Percentiles rank a stretch among this genome's conserved stretches.
Evolutionary conservation across 2,113 vertebrate species (phyloP).

Genomic region (Xenotilapia flavipinnis): DNA sequence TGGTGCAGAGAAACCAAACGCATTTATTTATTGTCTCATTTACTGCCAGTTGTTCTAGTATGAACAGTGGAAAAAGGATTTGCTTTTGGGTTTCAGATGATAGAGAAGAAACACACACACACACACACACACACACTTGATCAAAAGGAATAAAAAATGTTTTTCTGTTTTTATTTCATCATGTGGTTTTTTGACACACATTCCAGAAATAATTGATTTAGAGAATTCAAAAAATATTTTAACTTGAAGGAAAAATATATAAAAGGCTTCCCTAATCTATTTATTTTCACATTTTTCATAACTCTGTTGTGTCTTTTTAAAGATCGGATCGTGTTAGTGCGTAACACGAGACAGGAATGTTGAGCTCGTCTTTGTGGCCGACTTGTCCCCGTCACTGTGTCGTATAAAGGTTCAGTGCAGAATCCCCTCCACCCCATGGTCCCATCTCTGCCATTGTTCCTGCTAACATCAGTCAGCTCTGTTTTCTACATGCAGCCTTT

Average conservation of each 20-base stretch:
- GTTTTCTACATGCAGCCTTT: neutral
- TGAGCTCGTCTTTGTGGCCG: slow-evolving; percentile 9
- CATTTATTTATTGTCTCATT: neutral
- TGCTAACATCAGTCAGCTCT: neutral
- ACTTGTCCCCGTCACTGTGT: neutral
- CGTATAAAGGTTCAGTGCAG: slow-evolving; percentile 6
- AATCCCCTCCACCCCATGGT: neutral
- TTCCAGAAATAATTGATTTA: neutral
- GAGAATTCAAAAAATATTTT: neutral
- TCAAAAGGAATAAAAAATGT: neutral
- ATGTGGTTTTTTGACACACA: neutral
- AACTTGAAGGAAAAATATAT: neutral
- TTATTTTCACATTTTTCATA: neutral
- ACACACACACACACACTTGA: neutral
- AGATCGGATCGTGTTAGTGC: neutral
- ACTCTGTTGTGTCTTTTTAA: neutral
- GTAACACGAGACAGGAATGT: slow-evolving; percentile 1
- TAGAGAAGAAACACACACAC: neutral
- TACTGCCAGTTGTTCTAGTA: neutral
- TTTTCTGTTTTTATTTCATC: neutral
- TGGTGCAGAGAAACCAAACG: slow-evolving; percentile 67
- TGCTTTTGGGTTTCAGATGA: neutral
- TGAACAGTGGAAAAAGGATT: slow-evolving; percentile 57
- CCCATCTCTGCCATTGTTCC: slow-evolving; percentile 26
- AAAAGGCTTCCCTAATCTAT: neutral